phyloP scores from a whole-genome alignment of 2,113 vertebrate species.

The human (Homo sapiens) region GRCh38 chr9:119321501-119322000 shows the following conservation, averaged over 20 bases:
- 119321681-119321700: too few species aligned
- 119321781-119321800: not conserved
- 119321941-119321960: not conserved
- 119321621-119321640: too few species aligned
- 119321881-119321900: not conserved
- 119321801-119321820: not conserved
- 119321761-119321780: not conserved
- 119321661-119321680: too few species aligned
- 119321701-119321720: too few species aligned
- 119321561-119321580: too few species aligned
- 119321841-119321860: not conserved
- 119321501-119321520: too few species aligned
- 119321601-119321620: too few species aligned
- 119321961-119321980: not conserved
- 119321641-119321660: too few species aligned
- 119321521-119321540: too few species aligned
- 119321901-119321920: not conserved
- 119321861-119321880: not conserved
- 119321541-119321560: too few species aligned
- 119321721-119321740: too few species aligned
- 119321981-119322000: not conserved
- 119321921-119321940: not conserved
- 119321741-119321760: not conserved
- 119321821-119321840: not conserved
- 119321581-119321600: too few species aligned